phyloP scores from a whole-genome alignment of 2,888 invertebrate species.

The Drosophila kuntzei region DNA sequence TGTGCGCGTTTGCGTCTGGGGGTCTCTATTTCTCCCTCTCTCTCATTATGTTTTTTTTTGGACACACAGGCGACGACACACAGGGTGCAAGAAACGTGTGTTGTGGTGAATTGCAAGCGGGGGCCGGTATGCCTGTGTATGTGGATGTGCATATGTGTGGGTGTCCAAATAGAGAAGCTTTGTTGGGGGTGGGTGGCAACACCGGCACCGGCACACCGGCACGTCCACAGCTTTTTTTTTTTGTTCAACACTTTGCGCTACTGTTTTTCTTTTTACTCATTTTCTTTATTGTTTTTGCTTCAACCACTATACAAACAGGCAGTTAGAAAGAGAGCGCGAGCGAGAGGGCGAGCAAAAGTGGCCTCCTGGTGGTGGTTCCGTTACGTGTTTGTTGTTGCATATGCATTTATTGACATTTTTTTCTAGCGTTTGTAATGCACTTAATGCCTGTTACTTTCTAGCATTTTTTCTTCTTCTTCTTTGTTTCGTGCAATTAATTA shows the following conservation, averaged over 20 bases:
- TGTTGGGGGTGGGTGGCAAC: conserved; percentile 59
- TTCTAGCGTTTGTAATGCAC: conserved; percentile 42
- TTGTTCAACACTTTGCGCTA: conserved; percentile 34
- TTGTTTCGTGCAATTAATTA: conserved; percentile 67
- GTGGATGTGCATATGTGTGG: conserved; percentile 8
- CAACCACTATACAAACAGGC: conserved; percentile 43
- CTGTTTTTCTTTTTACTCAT: conserved; percentile 45
- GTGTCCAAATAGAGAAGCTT: conserved; percentile 33
- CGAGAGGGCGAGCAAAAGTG: conserved; percentile 26
- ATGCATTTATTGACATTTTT: conserved; percentile 79
- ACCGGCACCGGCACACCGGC: conserved; percentile 43
- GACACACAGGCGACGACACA: conserved; percentile 12
- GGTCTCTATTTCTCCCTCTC: conserved; percentile 34
- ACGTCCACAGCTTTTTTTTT: conserved; percentile 36
- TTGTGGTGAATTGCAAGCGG: conserved; percentile 20
- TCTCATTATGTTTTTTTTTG: not conserved
- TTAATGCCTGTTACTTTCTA: conserved; percentile 37
- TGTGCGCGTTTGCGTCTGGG: conserved; percentile 39
- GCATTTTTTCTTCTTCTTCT: not conserved
- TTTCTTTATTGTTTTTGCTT: conserved; percentile 15
- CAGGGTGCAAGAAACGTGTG: conserved; percentile 47
- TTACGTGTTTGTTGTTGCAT: conserved; percentile 52
- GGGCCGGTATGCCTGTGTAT: conserved; percentile 9
- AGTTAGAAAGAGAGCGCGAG: conserved; percentile 32
- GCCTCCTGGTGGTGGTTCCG: conserved; percentile 72